phyloP scores from a whole-genome alignment of 2,888 invertebrate genomes.

The Dryocosmus kuriphilus region DNA sequence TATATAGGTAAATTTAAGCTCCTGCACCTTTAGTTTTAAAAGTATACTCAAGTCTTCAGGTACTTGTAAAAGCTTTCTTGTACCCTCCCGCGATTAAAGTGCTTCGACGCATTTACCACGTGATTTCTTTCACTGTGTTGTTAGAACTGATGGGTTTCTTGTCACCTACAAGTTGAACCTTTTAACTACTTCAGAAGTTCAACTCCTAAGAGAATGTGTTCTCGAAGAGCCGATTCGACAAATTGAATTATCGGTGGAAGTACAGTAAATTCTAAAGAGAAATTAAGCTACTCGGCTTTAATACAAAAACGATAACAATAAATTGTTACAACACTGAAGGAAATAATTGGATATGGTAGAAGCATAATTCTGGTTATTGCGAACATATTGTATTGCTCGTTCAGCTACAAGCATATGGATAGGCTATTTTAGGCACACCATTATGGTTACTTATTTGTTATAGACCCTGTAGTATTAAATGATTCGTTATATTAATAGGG shows the following conservation, averaged over 20 bases:
- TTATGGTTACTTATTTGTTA: no score
- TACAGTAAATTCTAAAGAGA: not conserved
- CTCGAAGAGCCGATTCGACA: conserved; percentile 6
- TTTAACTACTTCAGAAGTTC: conserved; percentile 27
- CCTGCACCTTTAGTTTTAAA: not conserved
- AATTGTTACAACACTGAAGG: no score
- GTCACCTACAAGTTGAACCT: conserved; percentile 28
- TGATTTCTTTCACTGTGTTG: conserved; percentile 21
- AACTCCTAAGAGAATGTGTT: conserved; percentile 27
- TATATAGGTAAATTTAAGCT: not conserved
- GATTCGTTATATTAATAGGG: no score
- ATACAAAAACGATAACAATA: no score
- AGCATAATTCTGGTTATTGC: no score
- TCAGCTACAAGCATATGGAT: no score
- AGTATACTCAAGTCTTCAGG: not conserved
- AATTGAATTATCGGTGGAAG: conserved; percentile 14
- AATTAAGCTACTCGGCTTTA: not conserved
- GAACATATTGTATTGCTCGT: no score
- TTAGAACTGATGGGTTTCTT: conserved; percentile 7
- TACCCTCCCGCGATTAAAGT: not conserved
- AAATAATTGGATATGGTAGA: no score
- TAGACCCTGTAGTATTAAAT: no score
- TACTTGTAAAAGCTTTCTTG: conserved; percentile 2
- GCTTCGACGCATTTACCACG: conserved; percentile 1
- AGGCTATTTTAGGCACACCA: no score